Conservation (phyloP, 2,113 vertebrate species). For the Jacana jacana region DNA sequence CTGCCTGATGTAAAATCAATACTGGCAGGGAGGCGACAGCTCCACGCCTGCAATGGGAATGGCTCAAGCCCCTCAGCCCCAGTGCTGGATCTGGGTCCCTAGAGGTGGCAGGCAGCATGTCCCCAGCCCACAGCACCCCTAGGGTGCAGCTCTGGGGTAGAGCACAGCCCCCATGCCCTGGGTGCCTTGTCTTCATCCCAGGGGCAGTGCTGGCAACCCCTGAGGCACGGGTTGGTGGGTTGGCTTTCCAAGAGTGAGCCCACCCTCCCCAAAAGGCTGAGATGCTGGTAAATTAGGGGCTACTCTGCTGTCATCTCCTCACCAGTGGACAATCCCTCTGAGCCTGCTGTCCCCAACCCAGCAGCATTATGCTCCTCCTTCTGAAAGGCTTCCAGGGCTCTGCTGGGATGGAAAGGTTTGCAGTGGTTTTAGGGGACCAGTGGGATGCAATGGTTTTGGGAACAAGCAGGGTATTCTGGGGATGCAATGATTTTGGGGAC, state of each 20-base stretch:
- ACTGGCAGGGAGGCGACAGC: rapidly evolving
- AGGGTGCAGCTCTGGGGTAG: too few species aligned
- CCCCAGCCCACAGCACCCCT: not conserved
- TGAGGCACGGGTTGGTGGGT: not conserved
- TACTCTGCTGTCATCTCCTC: not conserved
- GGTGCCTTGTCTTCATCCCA: not conserved
- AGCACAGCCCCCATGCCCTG: not conserved
- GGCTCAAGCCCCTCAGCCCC: not conserved
- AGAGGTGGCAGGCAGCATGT: not conserved
- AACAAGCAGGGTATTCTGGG: not conserved
- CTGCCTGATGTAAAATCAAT: not conserved
- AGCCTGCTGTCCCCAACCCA: not conserved
- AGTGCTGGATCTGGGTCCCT: rapidly evolving
- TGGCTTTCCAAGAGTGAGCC: not conserved
- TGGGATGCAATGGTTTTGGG: not conserved
- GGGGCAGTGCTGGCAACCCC: not conserved
- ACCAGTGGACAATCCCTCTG: not conserved
- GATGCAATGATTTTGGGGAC: not conserved
- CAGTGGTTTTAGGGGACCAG: too few species aligned
- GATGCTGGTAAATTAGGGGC: not conserved
- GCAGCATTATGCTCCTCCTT: not conserved
- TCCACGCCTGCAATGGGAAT: rapidly evolving
- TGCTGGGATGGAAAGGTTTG: not conserved
- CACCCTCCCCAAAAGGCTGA: not conserved
- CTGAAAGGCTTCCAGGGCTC: not conserved